Evolutionary conservation across 1,140 invertebrate genomes (phyloP).

Genomic region (Episyrphus balteatus): DNA sequence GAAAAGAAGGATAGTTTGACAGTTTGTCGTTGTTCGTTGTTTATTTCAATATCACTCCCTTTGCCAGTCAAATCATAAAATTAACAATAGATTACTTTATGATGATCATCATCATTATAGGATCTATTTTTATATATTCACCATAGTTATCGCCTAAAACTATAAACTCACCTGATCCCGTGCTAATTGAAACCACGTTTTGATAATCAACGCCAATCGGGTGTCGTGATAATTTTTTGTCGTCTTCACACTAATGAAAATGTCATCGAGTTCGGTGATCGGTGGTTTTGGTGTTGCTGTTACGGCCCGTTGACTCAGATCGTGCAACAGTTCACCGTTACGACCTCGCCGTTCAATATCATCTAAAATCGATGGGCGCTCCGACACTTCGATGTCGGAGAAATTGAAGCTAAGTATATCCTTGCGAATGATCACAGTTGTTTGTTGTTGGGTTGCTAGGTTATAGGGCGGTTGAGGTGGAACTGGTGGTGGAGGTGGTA

Average conservation of each 20-base stretch:
- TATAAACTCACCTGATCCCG: conserved; percentile 65
- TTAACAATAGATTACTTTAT: no score
- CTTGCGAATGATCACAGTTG: conserved; percentile 29
- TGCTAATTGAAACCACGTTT: conserved; percentile 87
- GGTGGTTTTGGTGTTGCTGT: conserved; percentile 50
- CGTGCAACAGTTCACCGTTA: conserved; percentile 27
- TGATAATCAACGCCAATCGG: conserved; percentile 74
- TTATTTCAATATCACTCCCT: no score
- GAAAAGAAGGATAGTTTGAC: no score
- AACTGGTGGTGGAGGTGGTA: background rate
- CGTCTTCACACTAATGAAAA: conserved; percentile 92
- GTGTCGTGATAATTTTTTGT: conserved; percentile 76
- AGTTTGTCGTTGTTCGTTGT: no score
- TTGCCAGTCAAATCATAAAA: no score
- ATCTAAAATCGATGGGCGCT: conserved; percentile 21
- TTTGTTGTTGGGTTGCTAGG: conserved; percentile 3
- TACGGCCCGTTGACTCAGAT: conserved; percentile 28
- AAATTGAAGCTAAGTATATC: conserved; percentile 35
- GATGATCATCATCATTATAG: no score
- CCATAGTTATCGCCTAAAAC: no score
- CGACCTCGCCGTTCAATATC: conserved; percentile 25
- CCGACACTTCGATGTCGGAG: conserved; percentile 32
- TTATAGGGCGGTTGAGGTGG: background rate
- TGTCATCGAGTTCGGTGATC: conserved; percentile 63
- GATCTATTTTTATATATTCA: no score